Evolutionary conservation across 2,113 vertebrate species (phyloP).

Genomic region (Garra rufa): DNA sequence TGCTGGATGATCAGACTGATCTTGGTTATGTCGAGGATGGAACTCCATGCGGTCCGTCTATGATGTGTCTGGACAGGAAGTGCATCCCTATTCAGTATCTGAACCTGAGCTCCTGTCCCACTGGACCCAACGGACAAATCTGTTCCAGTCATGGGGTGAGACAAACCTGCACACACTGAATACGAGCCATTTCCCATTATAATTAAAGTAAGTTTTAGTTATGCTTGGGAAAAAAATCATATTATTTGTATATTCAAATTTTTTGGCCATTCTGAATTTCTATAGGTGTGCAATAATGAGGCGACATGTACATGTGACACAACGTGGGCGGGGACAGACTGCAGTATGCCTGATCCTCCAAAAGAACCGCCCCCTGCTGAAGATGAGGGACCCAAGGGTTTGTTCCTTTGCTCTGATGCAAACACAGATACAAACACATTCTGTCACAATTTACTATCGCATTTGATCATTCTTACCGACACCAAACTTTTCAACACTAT

Average conservation of each 20-base stretch:
- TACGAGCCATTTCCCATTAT: no score
- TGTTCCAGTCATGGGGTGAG: constrained; percentile 98
- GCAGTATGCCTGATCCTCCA: constrained; percentile 93
- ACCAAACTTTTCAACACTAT: background rate
- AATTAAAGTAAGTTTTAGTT: no score
- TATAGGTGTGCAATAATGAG: constrained; percentile 96
- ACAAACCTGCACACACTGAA: constrained; percentile 30
- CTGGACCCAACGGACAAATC: constrained; percentile 88
- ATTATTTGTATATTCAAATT: background rate
- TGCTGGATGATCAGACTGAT: constrained; percentile 96
- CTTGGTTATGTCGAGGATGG: constrained; percentile 98
- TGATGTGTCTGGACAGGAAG: constrained; percentile 99
- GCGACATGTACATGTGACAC: constrained; percentile 94
- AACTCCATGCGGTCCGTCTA: constrained; percentile 95
- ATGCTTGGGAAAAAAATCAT: background rate
- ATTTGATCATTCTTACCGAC: background rate
- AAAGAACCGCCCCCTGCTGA: constrained; percentile 80
- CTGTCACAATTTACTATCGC: no score
- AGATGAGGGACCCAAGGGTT: constrained; percentile 94
- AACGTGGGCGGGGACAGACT: constrained; percentile 98
- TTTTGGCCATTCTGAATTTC: background rate
- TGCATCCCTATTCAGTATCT: constrained; percentile 96
- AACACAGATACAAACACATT: background rate
- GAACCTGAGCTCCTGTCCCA: constrained; percentile 94
- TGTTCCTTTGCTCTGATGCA: constrained; percentile 75